Evolutionary conservation across 2,797 vertebrate genomes (phyloP), one percentile per base, ranked within the genome.

Genomic region (Micropoecilia bifurca): DNA sequence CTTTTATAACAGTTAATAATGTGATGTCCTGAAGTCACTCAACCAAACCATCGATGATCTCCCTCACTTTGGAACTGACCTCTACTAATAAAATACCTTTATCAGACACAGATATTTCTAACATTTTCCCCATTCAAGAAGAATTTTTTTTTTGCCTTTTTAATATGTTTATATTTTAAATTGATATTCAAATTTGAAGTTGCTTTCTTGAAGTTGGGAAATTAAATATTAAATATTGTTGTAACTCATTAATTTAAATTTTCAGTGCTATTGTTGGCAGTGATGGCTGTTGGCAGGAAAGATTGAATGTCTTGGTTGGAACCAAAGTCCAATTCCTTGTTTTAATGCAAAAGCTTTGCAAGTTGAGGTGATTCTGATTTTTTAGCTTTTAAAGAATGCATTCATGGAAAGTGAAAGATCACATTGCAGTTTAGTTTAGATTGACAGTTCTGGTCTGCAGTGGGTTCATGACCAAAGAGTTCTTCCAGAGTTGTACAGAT

Each of bases 381-480:
- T 55, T 28, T 45, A 69, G 4, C 16, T 72, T 59, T 91, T 89
- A 93, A 80, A 20, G 30, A 43, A 46, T 28, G n/a, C n/a, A 16
- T 71, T 92, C 84, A 90, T 90, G 77, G 80, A 91, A 90, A 85
- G 66, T 57, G 73, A 93, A 94, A 93, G 91, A 91, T 94, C 89
- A 91, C 82, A 82, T 88, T 74, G 79, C 84, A 80, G 86, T 87
- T 87, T 81, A 84, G 83, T 83, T 89, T 78, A 84, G 83, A 90
- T 87, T 87, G 83, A 90, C 75, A 89, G 90, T 86, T 85, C 78
- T 79, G 80, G 78, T 81, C 77, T 80, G 77, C 80, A 75, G 61
- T 74, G 74, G 81, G 78, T 79, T 80, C 55, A 3, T 78, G 82
- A 80, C 77, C 83, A 88, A 82, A 86, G 80, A 80, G 75, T 82